Evolutionary conservation across 2,113 vertebrate genomes (phyloP).

Genomic region (Oostethus manadensis): DNA sequence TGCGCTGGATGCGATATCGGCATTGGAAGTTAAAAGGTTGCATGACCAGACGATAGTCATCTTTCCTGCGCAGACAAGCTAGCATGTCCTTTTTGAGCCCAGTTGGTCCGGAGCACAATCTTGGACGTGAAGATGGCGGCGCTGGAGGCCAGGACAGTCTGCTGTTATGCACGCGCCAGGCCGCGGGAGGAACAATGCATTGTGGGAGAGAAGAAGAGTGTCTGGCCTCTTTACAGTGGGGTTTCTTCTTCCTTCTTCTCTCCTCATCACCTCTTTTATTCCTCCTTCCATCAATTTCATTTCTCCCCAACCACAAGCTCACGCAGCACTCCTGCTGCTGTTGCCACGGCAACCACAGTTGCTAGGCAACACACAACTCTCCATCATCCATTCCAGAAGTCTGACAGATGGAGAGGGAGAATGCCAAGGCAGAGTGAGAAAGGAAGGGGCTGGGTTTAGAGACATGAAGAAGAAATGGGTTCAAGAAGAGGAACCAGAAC

Average conservation of each 20-base stretch:
- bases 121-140: constrained; percentile 3
- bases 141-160: constrained; percentile 25
- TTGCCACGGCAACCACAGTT: constrained; percentile 73
- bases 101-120: too few relatives aligned
- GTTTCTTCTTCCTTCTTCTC: background rate
- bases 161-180: constrained; percentile 23
- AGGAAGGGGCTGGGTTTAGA: too few relatives aligned
- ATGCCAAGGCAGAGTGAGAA: constrained; percentile 41
- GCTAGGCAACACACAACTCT: constrained; percentile 76
- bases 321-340: constrained; percentile 56
- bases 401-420: constrained; percentile 70
- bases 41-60: too few relatives aligned
- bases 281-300: constrained; percentile 72
- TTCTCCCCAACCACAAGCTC: constrained; percentile 48
- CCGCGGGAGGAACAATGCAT: constrained; percentile 21
- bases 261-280: constrained; percentile 61
- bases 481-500: too few relatives aligned
- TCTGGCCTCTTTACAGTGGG: background rate
- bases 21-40: too few relatives aligned
- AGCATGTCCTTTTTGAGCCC: too few relatives aligned
- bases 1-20: too few relatives aligned
- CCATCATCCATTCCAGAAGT: constrained; percentile 78
- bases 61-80: too few relatives aligned
- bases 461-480: background rate
- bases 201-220: constrained; percentile 11